Evolutionary conservation across 1,140 invertebrate genomes (phyloP).

Genomic region (Aphis gossypii): DNA sequence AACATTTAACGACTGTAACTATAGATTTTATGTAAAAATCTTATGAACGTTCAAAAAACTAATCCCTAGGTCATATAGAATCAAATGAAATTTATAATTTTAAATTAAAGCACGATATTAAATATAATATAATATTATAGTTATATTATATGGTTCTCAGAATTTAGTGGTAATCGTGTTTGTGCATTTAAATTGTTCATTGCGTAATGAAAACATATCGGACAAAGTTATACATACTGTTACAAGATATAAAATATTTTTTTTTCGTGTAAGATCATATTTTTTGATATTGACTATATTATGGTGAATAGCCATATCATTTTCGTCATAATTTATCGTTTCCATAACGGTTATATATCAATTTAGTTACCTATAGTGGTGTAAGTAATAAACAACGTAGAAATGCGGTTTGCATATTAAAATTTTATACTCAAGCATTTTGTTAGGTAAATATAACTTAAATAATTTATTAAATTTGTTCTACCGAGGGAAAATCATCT

Average conservation of each 20-base stretch:
- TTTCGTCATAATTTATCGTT: not conserved
- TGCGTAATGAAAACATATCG: not conserved
- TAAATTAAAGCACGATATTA: not conserved
- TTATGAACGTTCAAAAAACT: not conserved
- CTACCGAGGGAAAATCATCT: too few relatives aligned
- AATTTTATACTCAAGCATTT: not conserved
- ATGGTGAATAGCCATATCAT: not conserved
- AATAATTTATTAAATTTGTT: too few relatives aligned
- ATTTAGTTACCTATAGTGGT: not conserved
- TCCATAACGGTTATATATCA: not conserved
- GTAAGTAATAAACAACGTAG: not conserved
- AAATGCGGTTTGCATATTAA: not conserved
- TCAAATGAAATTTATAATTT: not conserved
- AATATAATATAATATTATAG: not conserved
- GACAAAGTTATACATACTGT: not conserved
- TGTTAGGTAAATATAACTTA: not conserved
- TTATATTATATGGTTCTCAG: not conserved
- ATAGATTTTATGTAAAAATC: not conserved
- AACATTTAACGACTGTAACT: not conserved
- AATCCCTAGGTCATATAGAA: not conserved
- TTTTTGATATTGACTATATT: not conserved
- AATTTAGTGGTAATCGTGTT: not conserved
- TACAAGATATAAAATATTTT: not conserved
- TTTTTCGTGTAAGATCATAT: not conserved
- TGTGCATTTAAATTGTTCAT: not conserved